Conservation (phyloP, 2,113 vertebrate genomes). For the Chaenogobius annularis region DNA sequence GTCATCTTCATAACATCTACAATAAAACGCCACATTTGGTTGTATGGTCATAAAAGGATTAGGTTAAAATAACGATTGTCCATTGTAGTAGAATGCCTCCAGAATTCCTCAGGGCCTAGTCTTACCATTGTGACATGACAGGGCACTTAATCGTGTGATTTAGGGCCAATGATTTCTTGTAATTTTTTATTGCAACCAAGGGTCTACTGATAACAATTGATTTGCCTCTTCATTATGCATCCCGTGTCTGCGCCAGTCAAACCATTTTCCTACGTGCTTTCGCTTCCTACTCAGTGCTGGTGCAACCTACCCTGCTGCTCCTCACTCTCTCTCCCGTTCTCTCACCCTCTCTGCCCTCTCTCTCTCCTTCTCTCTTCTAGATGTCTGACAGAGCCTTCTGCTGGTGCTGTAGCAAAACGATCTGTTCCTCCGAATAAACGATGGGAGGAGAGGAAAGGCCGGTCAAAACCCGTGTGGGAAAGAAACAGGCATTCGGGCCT, state of each 20-base stretch:
- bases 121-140: neutral
- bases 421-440: conserved; percentile 22
- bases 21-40: too few relatives aligned
- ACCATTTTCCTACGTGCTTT: conserved; percentile 20
- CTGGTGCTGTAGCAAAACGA: conserved; percentile 45
- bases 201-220: neutral
- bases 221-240: neutral
- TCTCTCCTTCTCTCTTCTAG: conserved; percentile 11
- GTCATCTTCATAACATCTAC: too few relatives aligned
- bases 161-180: neutral
- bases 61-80: too few relatives aligned
- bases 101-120: neutral
- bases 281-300: conserved; percentile 13
- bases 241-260: neutral
- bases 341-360: conserved; percentile 18
- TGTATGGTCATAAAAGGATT: too few relatives aligned
- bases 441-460: conserved; percentile 1
- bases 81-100: neutral
- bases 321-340: conserved; percentile 11
- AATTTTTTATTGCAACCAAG: neutral
- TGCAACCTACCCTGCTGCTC: conserved; percentile 65
- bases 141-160: neutral
- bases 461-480: conserved; percentile 4
- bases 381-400: conserved; percentile 25
- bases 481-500: neutral